phyloP scores from a whole-genome alignment of 2,888 invertebrate genomes.

The Caenorhabditis wallacei region DNA sequence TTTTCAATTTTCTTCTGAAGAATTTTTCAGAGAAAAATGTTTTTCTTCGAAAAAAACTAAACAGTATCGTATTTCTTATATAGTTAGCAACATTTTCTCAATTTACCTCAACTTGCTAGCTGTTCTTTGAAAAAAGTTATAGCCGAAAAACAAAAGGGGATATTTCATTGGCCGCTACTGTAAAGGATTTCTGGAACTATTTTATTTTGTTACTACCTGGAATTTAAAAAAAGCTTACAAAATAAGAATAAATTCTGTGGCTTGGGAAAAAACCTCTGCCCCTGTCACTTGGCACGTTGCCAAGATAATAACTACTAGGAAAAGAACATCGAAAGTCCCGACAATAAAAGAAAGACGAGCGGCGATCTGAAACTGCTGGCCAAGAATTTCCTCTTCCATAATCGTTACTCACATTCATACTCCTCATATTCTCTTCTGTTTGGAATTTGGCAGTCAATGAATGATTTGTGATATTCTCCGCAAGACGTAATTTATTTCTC shows the following conservation, averaged over 20 bases:
- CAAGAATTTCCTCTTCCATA: not conserved
- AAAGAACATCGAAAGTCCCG: constrained; percentile 8
- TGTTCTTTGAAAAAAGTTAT: too few relatives aligned
- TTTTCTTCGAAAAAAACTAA: too few relatives aligned
- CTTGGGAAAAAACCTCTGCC: constrained; percentile 17
- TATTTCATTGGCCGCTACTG: too few relatives aligned
- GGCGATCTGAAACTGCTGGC: constrained; percentile 24
- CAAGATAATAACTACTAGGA: constrained; percentile 14
- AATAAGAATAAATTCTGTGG: constrained; percentile 16
- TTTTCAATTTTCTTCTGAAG: too few relatives aligned
- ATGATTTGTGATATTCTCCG: constrained; percentile 37
- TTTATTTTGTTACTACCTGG: too few relatives aligned
- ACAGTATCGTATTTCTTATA: too few relatives aligned
- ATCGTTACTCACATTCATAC: constrained; percentile 35
- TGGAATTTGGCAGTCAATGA: constrained; percentile 56
- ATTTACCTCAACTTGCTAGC: too few relatives aligned
- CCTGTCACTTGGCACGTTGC: not conserved
- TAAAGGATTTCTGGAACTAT: constrained; percentile 52
- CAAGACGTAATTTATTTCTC: constrained; percentile 31
- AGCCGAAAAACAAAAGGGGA: too few relatives aligned
- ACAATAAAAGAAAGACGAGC: constrained; percentile 5
- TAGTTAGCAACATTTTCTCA: too few relatives aligned
- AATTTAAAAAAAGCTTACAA: constrained; percentile 28
- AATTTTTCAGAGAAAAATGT: too few relatives aligned
- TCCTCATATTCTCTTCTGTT: constrained; percentile 50